These are phyloP conservation scores for Drosophila dives DNA, from an alignment of 2,888 invertebrate genomes.

Conservation along the genomic window DNA sequence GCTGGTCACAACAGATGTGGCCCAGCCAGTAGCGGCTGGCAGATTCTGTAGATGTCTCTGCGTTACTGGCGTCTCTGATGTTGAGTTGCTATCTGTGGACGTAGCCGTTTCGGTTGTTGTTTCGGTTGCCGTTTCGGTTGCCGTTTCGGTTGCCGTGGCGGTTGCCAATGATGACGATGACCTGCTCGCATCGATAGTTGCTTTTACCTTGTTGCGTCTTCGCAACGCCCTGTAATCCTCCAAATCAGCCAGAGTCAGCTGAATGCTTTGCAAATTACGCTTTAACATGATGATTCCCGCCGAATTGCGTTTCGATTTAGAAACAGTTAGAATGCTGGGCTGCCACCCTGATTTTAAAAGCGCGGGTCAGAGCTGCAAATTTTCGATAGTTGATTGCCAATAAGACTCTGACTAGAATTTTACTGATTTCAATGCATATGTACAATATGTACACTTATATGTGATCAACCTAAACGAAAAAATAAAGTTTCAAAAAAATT, in stretches of 20 bases:
- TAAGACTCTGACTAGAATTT: neutral
- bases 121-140: conserved; percentile 26
- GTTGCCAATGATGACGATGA: conserved; percentile 21
- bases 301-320: neutral
- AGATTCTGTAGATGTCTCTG: conserved; percentile 39
- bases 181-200: conserved; percentile 21
- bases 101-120: conserved; percentile 46
- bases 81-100: conserved; percentile 39
- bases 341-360: conserved; percentile 51
- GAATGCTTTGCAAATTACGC: conserved; percentile 60
- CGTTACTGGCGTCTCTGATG: conserved; percentile 53
- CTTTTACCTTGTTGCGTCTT: conserved; percentile 42
- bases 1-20: conserved; percentile 33
- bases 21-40: conserved; percentile 34
- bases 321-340: conserved; percentile 52
- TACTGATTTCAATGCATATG: neutral
- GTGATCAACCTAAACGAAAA: neutral
- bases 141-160: conserved; percentile 39
- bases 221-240: conserved; percentile 59
- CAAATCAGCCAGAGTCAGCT: conserved; percentile 53
- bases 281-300: conserved; percentile 48
- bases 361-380: conserved; percentile 52
- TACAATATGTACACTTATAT: neutral
- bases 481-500: neutral
- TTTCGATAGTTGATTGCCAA: conserved; percentile 12